Conservation (phyloP, 2,113 vertebrate genomes). For the Antechinus flavipes region DNA sequence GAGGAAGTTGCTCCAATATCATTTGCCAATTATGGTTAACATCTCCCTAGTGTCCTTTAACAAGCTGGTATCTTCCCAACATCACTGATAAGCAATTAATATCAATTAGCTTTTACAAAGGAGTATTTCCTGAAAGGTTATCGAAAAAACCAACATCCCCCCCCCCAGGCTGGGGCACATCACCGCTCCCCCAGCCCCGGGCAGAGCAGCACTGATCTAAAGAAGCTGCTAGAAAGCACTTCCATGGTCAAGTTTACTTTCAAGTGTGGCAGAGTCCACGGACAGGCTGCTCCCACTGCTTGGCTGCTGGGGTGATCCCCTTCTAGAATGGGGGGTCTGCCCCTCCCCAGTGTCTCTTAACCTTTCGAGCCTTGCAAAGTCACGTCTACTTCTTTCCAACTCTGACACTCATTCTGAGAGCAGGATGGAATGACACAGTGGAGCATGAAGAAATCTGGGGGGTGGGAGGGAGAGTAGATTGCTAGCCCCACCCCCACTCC, state of each 20-base stretch:
- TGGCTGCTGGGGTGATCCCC: neutral
- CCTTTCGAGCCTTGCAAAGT: neutral
- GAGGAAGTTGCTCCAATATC: neutral
- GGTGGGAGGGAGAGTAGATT: too few species aligned
- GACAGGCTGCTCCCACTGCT: neutral
- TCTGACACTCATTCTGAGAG: neutral
- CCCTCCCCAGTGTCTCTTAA: neutral
- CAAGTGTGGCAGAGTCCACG: neutral
- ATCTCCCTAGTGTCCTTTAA: neutral
- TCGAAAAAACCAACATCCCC: neutral
- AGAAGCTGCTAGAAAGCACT: neutral
- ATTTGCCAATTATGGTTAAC: neutral
- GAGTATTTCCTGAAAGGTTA: neutral
- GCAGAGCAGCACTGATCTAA: neutral
- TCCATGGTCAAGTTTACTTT: neutral
- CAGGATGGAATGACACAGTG: neutral
- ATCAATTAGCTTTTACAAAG: neutral
- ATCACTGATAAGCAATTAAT: neutral
- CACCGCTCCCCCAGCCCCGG: neutral
- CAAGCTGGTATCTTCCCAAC: neutral
- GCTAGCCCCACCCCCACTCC: neutral
- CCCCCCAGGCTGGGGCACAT: neutral
- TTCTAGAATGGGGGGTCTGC: too few species aligned
- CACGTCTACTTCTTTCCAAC: neutral
- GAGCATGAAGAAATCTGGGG: neutral